These are phyloP conservation scores for Phrynocephalus vlangalii DNA, from an alignment of 2,797 vertebrate species.

Conservation along the genomic window DNA sequence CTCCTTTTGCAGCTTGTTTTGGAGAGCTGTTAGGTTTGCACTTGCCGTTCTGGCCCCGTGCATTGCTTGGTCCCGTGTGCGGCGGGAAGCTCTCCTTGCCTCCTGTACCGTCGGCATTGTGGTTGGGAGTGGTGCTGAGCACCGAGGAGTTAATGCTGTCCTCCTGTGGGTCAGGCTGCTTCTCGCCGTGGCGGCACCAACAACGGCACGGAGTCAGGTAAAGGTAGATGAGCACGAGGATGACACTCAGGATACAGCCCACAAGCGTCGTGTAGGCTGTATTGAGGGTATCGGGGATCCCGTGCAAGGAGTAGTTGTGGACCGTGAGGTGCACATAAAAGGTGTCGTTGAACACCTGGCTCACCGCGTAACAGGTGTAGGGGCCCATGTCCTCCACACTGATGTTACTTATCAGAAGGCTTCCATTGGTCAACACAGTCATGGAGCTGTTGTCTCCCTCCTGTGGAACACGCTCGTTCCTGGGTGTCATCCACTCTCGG, in stretches of 20 bases:
- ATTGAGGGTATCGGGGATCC: slow-evolving; percentile 88
- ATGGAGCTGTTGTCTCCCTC: slow-evolving; percentile 81
- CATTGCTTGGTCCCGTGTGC: slow-evolving; percentile 82
- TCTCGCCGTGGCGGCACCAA: slow-evolving; percentile 87
- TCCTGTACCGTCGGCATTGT: slow-evolving; percentile 76
- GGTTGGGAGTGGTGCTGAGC: slow-evolving; percentile 92
- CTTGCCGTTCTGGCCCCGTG: slow-evolving; percentile 92
- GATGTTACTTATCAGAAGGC: slow-evolving; percentile 81
- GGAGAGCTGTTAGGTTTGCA: slow-evolving; percentile 86
- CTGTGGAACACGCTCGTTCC: slow-evolving; percentile 77
- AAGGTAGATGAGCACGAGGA: slow-evolving; percentile 96
- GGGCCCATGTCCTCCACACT: slow-evolving; percentile 87
- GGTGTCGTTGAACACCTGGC: slow-evolving; percentile 91
- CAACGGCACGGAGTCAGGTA: slow-evolving; percentile 96
- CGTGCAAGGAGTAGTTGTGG: slow-evolving; percentile 89
- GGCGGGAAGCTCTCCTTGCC: slow-evolving; percentile 84
- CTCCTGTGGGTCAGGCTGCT: slow-evolving; percentile 83
- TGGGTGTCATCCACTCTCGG: slow-evolving; percentile 89
- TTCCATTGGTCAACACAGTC: slow-evolving; percentile 82
- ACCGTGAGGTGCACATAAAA: slow-evolving; percentile 92
- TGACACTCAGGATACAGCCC: slow-evolving; percentile 94
- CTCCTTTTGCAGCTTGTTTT: slow-evolving; percentile 70
- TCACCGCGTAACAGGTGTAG: slow-evolving; percentile 90
- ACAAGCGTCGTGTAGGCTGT: slow-evolving; percentile 97
- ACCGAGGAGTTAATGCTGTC: slow-evolving; percentile 96